Evolutionary conservation across 2,113 vertebrate species (phyloP), one percentile per base, ranked within the genome.

Genomic region (Morone saxatilis): DNA sequence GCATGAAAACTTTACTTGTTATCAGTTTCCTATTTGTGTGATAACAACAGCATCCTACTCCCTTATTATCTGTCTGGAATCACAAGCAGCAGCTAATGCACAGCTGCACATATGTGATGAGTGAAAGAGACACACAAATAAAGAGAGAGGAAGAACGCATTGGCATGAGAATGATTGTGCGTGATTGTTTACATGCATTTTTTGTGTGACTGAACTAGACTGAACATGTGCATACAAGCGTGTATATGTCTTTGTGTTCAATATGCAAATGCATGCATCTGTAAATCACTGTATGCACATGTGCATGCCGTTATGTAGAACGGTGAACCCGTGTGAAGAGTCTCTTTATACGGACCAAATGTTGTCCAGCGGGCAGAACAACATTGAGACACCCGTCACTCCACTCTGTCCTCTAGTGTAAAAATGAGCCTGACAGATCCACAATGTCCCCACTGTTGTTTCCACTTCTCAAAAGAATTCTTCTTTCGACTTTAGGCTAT

Each of bases 31-130:
- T 53, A 3, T 25, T 63, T 16, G 79, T 67, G 53, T 54, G 65
- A 81, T 41, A 66, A 48, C 48, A 31, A 40, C n/a, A 6, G n/a
- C 31, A 20, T 54, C 56, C 10, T 63, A 16, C 38, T 77, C 31
- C 22, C 63, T 62, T 25, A 73, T 77, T 61, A 60, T 68, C 61
- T 38, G 38, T 47, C 13, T 83, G 74, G 36, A 40, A 70, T 76
- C 50, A 61, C 9, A 12, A 48, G 36, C 31, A 31, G 31, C 31
- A 31, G 78, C 43, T 56, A 61, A 88, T 63, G 53, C 63, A 51
- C 71, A 88, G 84, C 81, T 80, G 85, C 73, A 88, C 40, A 71
- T 48, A n/a, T 61, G 50, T 77, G 67, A 67, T 66, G 51, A 38
- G 36, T 45, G 71, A 73, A n/a, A 76, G 48, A 75, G 6, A 48